These are phyloP conservation scores for Pseudomyrmex gracilis DNA, from an alignment of 1,140 invertebrate species.

Conservation along the genomic window DNA sequence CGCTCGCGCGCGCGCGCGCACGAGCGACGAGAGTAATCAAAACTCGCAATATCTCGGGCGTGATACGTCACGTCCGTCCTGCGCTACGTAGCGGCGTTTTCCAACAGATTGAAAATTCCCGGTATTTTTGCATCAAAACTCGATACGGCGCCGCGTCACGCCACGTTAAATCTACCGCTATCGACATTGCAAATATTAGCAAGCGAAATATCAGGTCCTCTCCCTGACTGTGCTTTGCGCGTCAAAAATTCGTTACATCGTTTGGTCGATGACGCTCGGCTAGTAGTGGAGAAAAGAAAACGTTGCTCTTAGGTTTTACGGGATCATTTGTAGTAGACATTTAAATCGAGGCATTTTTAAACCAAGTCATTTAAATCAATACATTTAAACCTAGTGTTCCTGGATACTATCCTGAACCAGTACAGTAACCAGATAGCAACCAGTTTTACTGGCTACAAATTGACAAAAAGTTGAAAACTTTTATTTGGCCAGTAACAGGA, in stretches of 20 bases:
- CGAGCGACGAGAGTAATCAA: slow-evolving; percentile 54
- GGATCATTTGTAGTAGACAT: no score
- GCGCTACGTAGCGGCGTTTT: slow-evolving; percentile 4
- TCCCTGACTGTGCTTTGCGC: neutral
- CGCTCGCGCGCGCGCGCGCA: neutral
- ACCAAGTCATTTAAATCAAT: no score
- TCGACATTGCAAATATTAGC: slow-evolving; percentile 58
- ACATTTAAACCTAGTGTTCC: no score
- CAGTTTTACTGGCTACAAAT: no score
- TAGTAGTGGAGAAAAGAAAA: neutral
- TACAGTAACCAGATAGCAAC: no score
- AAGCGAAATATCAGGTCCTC: slow-evolving; percentile 13
- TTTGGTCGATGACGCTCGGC: slow-evolving; percentile 2
- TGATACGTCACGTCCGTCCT: slow-evolving; percentile 49
- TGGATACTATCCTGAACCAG: no score
- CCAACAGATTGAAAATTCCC: slow-evolving; percentile 51
- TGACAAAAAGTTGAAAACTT: no score
- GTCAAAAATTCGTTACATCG: slow-evolving; percentile 24
- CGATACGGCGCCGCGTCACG: slow-evolving; percentile 32
- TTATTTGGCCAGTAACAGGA: no score
- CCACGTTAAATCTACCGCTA: slow-evolving; percentile 45
- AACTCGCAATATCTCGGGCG: slow-evolving; percentile 39
- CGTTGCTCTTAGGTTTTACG: no score
- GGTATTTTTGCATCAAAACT: slow-evolving; percentile 51
- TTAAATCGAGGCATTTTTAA: no score